Conservation (phyloP, 1,140 invertebrate species). For the Sycobia sp. region DNA sequence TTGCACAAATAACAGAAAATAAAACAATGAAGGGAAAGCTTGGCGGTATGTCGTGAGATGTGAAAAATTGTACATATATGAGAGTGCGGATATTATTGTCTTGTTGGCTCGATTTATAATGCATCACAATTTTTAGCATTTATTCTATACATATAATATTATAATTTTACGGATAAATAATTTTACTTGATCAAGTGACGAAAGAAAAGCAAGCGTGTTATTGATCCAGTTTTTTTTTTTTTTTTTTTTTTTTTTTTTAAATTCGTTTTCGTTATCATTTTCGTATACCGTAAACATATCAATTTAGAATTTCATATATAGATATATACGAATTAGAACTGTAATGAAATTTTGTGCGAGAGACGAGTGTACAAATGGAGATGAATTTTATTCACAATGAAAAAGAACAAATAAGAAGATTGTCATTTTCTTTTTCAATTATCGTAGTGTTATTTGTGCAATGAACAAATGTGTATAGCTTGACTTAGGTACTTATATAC, state of each 20-base stretch:
- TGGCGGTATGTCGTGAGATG: too few species aligned
- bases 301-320: slow-evolving; percentile 3
- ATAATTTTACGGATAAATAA: neutral
- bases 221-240: too few species aligned
- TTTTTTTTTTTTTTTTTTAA: too few species aligned
- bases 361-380: too few species aligned
- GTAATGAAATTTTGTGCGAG: too few species aligned
- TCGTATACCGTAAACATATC: too few species aligned
- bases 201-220: neutral
- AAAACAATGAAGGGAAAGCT: too few species aligned
- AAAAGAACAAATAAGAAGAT: too few species aligned
- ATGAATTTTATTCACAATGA: too few species aligned
- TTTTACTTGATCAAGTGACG: neutral
- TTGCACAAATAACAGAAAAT: slow-evolving; percentile 32
- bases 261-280: neutral
- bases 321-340: too few species aligned
- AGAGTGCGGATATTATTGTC: neutral
- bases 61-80: too few species aligned
- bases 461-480: slow-evolving; percentile 17
- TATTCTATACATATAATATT: slow-evolving; percentile 8
- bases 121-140: neutral
- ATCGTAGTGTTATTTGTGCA: slow-evolving; percentile 36
- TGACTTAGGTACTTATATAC: slow-evolving; percentile 28
- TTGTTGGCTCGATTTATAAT: neutral
- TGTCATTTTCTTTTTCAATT: too few species aligned